Evolutionary conservation across 1,140 invertebrate genomes (phyloP), one percentile per base, ranked within the genome.

Genomic region (Monomorium pharaonis): DNA sequence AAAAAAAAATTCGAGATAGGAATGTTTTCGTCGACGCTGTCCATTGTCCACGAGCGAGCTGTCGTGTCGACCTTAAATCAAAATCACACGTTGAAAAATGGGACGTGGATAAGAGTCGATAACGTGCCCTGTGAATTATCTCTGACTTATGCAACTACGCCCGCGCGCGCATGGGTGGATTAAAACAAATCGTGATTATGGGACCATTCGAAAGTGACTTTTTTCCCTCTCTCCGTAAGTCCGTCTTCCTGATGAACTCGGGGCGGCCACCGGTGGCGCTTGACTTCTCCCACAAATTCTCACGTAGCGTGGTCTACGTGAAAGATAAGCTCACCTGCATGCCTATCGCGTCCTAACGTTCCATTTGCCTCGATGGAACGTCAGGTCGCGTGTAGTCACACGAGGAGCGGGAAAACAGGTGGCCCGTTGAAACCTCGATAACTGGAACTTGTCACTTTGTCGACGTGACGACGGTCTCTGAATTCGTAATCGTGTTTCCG

Each of bases 381-480:
- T 83, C 78, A 74, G 54, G 37, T 74, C 42, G 51, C 27, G 7
- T 47, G 10, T 33, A 58, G 51, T 74, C 37, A 21, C 37, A 21
- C 14, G 51, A 69, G 37, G 51, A 47, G 37, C 14, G 78, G 67
- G 60, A 67, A 80, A 78, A 84, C 85, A 86, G 85, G 69, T 85
- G 85, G 78, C 44, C 65, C 85, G 63, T 70, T 72, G 60, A 37
- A 84, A 62, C 37, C 65, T 67, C 69, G 70, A 86, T 81, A 86
- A 87, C 70, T 75, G 56, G 70, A 80, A 80, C 74, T 67, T 78
- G 86, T 77, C 84, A 86, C 74, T 51, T 63, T 69, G 70, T 60
- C 75, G 86, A 88, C 86, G 33, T 65, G 58, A 81, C 51, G 78
- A 81, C 69, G 78, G 58, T 86, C 44, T 87, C 86, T 88, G 86